Percentiles rank a stretch among this genome's conserved stretches.
Conservation (phyloP, 2,113 vertebrate genomes). For the Indicator indicator region DNA sequence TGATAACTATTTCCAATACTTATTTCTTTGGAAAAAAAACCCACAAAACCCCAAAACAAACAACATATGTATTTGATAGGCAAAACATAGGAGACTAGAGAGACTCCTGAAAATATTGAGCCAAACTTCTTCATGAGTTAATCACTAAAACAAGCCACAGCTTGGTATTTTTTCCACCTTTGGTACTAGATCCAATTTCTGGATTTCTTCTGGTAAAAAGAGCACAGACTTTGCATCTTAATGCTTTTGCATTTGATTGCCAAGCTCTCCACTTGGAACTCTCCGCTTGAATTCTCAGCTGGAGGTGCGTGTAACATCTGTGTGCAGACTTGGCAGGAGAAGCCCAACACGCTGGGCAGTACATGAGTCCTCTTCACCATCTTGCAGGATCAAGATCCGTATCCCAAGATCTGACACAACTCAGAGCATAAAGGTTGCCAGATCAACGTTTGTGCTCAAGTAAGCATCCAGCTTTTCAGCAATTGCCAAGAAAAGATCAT, state of each 20-base stretch:
- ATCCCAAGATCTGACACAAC: neutral
- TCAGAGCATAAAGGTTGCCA: constrained; percentile 2
- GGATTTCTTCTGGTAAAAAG: neutral
- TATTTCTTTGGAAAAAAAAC: neutral
- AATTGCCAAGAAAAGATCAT: neutral
- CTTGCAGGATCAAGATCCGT: neutral
- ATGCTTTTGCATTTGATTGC: neutral
- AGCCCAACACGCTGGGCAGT: neutral
- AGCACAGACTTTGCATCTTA: neutral
- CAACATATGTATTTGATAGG: neutral
- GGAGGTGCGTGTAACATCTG: neutral
- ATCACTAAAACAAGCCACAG: neutral
- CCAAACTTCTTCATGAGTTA: neutral
- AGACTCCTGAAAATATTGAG: neutral
- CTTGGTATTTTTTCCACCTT: neutral
- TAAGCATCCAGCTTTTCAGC: neutral
- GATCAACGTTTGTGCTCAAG: neutral
- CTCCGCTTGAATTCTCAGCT: constrained; percentile 18
- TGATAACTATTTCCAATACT: neutral
- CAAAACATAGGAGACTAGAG: neutral
- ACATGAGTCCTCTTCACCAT: constrained; percentile 15
- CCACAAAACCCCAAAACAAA: neutral
- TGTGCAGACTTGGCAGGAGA: constrained; percentile 6
- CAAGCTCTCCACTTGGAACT: neutral
- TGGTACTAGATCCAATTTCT: neutral